These are phyloP conservation scores for Caenorhabditis sp. DNA, from an alignment of 2,888 invertebrate species.

Conservation along the genomic window DNA sequence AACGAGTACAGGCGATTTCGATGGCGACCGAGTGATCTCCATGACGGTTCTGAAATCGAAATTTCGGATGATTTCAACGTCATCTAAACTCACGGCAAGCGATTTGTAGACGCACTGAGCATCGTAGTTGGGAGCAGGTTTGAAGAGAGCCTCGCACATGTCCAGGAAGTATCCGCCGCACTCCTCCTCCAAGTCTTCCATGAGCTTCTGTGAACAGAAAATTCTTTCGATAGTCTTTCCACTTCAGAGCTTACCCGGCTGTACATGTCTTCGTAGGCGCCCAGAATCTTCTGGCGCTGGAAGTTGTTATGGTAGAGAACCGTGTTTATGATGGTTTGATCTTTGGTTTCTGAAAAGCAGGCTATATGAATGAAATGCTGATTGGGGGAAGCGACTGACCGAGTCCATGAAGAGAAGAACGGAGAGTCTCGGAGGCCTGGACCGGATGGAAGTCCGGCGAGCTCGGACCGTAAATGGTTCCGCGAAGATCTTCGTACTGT, in stretches of 20 bases:
- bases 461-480: constrained; percentile 75
- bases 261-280: constrained; percentile 77
- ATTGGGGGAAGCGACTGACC: constrained; percentile 31
- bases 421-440: constrained; percentile 72
- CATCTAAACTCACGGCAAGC: constrained; percentile 67
- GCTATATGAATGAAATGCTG: too few relatives aligned
- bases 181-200: constrained; percentile 80
- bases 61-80: background rate
- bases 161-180: constrained; percentile 80
- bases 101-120: constrained; percentile 79
- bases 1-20: constrained; percentile 78
- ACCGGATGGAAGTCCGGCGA: constrained; percentile 77
- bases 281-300: constrained; percentile 77
- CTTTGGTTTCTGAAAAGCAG: constrained; percentile 73
- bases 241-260: constrained; percentile 60
- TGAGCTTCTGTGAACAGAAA: constrained; percentile 77
- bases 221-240: too few relatives aligned
- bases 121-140: constrained; percentile 79
- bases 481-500: constrained; percentile 75
- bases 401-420: constrained; percentile 73
- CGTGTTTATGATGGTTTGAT: constrained; percentile 73
- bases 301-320: constrained; percentile 76
- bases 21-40: constrained; percentile 77
- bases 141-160: constrained; percentile 79
- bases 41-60: constrained; percentile 72